These are phyloP conservation scores for Orchestia grillus DNA, from an alignment of 1,140 invertebrate species.

Conservation along the genomic window DNA sequence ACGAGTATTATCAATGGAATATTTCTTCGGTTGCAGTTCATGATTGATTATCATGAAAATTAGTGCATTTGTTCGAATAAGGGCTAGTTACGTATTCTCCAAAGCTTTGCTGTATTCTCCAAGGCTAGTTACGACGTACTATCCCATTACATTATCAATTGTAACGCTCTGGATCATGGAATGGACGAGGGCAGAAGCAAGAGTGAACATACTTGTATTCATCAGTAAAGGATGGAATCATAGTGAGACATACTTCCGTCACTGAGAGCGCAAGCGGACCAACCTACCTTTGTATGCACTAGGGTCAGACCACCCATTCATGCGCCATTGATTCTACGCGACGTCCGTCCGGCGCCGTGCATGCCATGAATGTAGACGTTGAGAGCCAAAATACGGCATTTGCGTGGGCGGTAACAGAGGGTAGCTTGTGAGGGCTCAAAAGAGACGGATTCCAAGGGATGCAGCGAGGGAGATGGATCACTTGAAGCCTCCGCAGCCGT, in stretches of 20 bases:
- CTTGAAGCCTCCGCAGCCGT: conserved; percentile 20
- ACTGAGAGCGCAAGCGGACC: background rate
- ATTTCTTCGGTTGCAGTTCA: too few relatives aligned
- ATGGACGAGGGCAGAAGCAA: background rate
- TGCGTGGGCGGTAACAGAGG: conserved; percentile 14
- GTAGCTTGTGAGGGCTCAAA: conserved; percentile 5
- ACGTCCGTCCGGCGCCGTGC: conserved; percentile 26
- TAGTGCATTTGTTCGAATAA: background rate
- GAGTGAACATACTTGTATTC: background rate
- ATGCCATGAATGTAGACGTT: conserved; percentile 48
- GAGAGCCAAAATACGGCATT: background rate
- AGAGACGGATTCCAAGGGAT: conserved; percentile 29
- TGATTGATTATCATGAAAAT: too few relatives aligned
- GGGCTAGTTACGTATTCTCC: background rate
- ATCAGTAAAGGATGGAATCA: background rate
- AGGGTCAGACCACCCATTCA: background rate
- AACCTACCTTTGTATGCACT: background rate
- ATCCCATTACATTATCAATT: background rate
- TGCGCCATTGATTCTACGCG: conserved; percentile 1
- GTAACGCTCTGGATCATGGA: background rate
- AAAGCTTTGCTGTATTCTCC: too few relatives aligned
- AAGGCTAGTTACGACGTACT: background rate
- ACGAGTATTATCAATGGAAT: too few relatives aligned
- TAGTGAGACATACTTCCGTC: background rate
- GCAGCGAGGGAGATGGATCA: conserved; percentile 44